Evolutionary conservation across 2,888 invertebrate species (phyloP).

Genomic region (Onchidella celtica): DNA sequence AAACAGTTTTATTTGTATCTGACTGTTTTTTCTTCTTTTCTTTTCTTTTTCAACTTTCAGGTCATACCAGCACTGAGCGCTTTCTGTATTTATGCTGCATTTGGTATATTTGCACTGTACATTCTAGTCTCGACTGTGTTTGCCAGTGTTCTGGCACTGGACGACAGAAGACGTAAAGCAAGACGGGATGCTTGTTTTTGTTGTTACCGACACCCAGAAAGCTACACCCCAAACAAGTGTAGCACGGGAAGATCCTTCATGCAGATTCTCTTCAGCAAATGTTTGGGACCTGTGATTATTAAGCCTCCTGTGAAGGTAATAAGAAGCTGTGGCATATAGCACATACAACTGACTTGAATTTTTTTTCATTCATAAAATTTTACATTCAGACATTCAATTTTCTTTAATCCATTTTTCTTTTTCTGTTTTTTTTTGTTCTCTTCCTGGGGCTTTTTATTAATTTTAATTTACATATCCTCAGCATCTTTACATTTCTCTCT

Average conservation of each 20-base stretch:
- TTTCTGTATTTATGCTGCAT: conserved; percentile 90
- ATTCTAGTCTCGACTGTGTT: conserved; percentile 88
- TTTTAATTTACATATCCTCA: too few species aligned
- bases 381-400: too few species aligned
- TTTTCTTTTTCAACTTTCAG: conserved; percentile 76
- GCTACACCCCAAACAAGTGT: conserved; percentile 82
- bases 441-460: background rate
- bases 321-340: too few species aligned
- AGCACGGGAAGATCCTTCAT: conserved; percentile 83
- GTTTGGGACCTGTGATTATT: conserved; percentile 86
- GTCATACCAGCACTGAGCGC: conserved; percentile 90
- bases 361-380: too few species aligned
- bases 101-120: conserved; percentile 88
- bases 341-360: too few species aligned
- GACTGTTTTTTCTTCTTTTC: too few species aligned
- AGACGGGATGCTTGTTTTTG: conserved; percentile 78
- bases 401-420: too few species aligned
- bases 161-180: conserved; percentile 81
- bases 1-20: too few species aligned
- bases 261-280: conserved; percentile 83
- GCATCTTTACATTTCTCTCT: too few species aligned
- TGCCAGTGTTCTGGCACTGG: conserved; percentile 88
- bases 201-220: conserved; percentile 84
- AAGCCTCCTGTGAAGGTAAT: conserved; percentile 85
- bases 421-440: conserved; percentile 1